Evolutionary conservation across 2,888 invertebrate species (phyloP), one percentile per base, ranked within the genome.

Genomic region (Diachrysia chrysitis): DNA sequence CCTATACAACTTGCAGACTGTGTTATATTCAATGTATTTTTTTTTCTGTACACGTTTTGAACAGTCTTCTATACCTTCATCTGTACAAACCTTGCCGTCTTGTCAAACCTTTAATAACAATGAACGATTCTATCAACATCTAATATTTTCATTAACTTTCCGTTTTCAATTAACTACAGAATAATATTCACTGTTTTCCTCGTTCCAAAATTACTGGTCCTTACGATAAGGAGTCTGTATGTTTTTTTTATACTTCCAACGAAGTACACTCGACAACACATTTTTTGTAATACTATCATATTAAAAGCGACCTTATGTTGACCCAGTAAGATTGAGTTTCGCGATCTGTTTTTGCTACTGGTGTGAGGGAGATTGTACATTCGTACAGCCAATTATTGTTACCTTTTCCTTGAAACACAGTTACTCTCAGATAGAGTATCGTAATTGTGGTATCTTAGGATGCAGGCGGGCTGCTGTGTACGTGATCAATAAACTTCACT

Each of bases 401-500:
- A 4, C 60, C 57, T 61, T 65, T 71, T 65, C 29, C 60, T 9
- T 25, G 17, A 48, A 37, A 42, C 25, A 2, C 10, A n/a, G 48
- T n/a, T 1, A 25, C 53, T 55, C 32, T 35, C 21, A 21, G 48
- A 63, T 63, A 37, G 42, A 63, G 19, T 62, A 54, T 16, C 25
- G 21, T 73, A 62, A 64, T 63, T 58, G 42, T 48, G 29, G 35
- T 67, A 16, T 3, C 48, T 67, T 63, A 46, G 9, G 37, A 67
- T 63, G 68, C 59, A 35, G 29, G 48, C 46, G 46, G 29, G 56
- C 6, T 21, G 57, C 7, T 19, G 14, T 3, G 23, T 58, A 60
- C 60, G 57, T 67, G 67, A 58, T 60, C 72, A 60, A 66, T 66
- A 53, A n/a, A 46, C 19, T 51, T 10, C 48, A 17, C n/a, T 48